Conservation (phyloP, 1,140 invertebrate genomes). For the Leptopilina clavipes region DNA sequence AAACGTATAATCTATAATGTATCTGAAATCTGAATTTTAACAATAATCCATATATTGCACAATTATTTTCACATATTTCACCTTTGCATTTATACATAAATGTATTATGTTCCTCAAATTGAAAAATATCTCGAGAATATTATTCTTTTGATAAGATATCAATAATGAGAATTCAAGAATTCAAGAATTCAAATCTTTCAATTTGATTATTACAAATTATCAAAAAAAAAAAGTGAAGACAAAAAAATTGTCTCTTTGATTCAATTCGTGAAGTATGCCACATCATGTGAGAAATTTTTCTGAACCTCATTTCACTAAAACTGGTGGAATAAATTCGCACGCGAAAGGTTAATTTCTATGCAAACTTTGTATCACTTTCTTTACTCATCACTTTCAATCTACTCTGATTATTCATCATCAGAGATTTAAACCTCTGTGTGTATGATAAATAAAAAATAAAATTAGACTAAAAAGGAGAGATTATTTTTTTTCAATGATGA, state of each 20-base stretch:
- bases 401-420: conserved; percentile 22
- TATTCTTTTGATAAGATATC: too few species aligned
- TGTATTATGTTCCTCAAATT: too few species aligned
- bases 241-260: background rate
- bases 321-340: background rate
- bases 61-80: too few species aligned
- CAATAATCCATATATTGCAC: too few species aligned
- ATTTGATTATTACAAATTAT: too few species aligned
- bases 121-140: too few species aligned
- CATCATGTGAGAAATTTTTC: conserved; percentile 6
- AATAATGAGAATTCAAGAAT: too few species aligned
- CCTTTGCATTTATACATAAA: too few species aligned
- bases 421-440: background rate
- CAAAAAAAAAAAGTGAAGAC: too few species aligned
- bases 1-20: too few species aligned
- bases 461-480: background rate
- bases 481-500: background rate
- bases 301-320: background rate
- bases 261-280: background rate
- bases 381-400: background rate
- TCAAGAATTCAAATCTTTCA: too few species aligned
- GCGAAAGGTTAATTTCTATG: conserved; percentile 30
- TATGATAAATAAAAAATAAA: background rate
- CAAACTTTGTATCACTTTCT: conserved; percentile 23
- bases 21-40: too few species aligned